phyloP scores from a whole-genome alignment of 2,888 invertebrate species.

The Eupithecia vulgata region DNA sequence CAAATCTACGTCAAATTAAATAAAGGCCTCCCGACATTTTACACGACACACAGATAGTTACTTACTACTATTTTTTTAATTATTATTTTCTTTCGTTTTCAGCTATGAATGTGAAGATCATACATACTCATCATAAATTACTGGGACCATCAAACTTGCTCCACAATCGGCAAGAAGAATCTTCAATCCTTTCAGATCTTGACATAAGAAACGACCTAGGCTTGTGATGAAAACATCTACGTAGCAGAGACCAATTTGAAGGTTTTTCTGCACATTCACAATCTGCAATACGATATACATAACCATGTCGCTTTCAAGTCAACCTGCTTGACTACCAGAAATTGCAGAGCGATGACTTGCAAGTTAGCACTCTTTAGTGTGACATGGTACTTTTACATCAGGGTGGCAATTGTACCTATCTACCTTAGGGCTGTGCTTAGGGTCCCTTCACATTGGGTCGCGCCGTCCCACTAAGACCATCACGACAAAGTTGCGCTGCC shows the following conservation, averaged over 20 bases:
- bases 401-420: not conserved
- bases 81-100: slow-evolving; percentile 23
- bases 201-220: not conserved
- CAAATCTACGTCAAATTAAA: not conserved
- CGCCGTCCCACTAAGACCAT: no score
- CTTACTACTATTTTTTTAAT: not conserved
- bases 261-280: not conserved
- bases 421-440: no score
- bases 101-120: slow-evolving; percentile 37
- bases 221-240: not conserved
- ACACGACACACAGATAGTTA: not conserved
- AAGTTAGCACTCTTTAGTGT: not conserved
- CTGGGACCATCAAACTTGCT: slow-evolving; percentile 22
- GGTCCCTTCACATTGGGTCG: no score
- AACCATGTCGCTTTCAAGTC: not conserved
- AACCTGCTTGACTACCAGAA: not conserved
- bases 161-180: not conserved
- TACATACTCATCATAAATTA: not conserved
- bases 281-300: not conserved
- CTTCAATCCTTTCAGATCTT: not conserved
- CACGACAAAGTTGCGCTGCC: no score
- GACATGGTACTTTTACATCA: not conserved
- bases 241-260: not conserved
- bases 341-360: not conserved
- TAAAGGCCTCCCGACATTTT: not conserved